A percentile compares a stretch with the other conserved stretches of the same genome.
Conservation (phyloP, 2,797 vertebrate species). For the Meriones psammophilus region DNA sequence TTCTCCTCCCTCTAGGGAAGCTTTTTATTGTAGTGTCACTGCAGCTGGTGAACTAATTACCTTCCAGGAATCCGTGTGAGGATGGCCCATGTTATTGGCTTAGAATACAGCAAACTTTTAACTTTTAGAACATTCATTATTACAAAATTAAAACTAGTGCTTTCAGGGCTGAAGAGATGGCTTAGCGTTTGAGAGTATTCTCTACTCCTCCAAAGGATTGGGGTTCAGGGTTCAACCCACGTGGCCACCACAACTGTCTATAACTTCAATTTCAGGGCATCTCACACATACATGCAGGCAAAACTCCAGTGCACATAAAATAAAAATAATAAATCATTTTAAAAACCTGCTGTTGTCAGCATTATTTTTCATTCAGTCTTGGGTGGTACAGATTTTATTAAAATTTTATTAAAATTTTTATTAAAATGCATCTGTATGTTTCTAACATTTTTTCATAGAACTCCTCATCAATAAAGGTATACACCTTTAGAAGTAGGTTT, state of each 20-base stretch:
- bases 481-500: slow-evolving; percentile 32
- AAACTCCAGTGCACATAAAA: not conserved
- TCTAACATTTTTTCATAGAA: not conserved
- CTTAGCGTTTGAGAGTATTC: not conserved
- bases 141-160: slow-evolving; percentile 66
- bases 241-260: not conserved
- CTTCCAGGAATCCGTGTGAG: slow-evolving; percentile 10
- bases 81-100: slow-evolving; percentile 51
- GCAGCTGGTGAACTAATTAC: slow-evolving; percentile 46
- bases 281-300: not conserved
- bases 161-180: not conserved
- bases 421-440: slow-evolving; percentile 53
- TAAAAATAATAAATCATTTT: not conserved
- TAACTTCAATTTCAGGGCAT: not conserved
- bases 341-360: not conserved
- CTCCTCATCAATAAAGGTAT: slow-evolving; percentile 36
- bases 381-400: slow-evolving; percentile 31
- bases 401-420: slow-evolving; percentile 19
- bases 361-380: slow-evolving; percentile 23
- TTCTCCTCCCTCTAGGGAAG: slow-evolving; percentile 81
- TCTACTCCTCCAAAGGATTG: not conserved
- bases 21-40: slow-evolving; percentile 72
- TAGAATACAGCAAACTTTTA: slow-evolving; percentile 54
- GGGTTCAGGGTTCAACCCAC: not conserved
- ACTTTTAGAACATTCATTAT: slow-evolving; percentile 61